Percentiles rank a stretch among this genome's conserved stretches.
These are phyloP conservation scores for Ailurus styani DNA, from an alignment of 2,113 vertebrate genomes.

Conservation along the genomic window DNA sequence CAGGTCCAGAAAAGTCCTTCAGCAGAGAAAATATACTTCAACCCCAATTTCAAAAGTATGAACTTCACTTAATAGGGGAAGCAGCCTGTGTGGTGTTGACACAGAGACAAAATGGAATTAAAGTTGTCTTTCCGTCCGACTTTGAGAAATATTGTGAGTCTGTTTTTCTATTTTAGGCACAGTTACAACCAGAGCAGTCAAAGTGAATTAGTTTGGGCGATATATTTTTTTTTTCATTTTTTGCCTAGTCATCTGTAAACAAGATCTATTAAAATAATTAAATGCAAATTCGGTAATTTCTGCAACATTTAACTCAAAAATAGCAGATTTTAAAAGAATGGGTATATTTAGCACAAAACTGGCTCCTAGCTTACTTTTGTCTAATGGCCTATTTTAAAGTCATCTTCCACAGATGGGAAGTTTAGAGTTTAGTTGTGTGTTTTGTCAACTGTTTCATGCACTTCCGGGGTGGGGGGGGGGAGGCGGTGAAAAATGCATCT, in stretches of 20 bases:
- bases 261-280: constrained; percentile 84
- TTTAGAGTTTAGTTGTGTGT: not conserved
- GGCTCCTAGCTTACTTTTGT: constrained; percentile 71
- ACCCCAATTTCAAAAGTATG: constrained; percentile 63
- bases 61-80: constrained; percentile 43
- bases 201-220: constrained; percentile 77
- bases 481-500: not conserved
- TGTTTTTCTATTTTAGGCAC: constrained; percentile 77
- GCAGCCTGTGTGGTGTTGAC: constrained; percentile 51
- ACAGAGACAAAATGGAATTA: constrained; percentile 72
- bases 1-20: not conserved
- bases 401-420: constrained; percentile 16
- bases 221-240: constrained; percentile 60
- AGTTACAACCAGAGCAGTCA: constrained; percentile 72
- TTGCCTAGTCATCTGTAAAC: constrained; percentile 81
- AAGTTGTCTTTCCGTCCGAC: constrained; percentile 51
- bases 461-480: fast-evolving
- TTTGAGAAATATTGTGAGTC: constrained; percentile 72
- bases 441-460: not conserved
- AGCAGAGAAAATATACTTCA: constrained; percentile 17
- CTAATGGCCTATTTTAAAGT: constrained; percentile 74
- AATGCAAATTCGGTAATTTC: constrained; percentile 82
- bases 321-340: constrained; percentile 78
- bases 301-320: constrained; percentile 78
- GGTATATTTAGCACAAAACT: constrained; percentile 78